A percentile compares a stretch with the other conserved stretches of the same genome.
Conservation (phyloP, 2,113 vertebrate genomes). For the Aspiorhynchus laticeps region DNA sequence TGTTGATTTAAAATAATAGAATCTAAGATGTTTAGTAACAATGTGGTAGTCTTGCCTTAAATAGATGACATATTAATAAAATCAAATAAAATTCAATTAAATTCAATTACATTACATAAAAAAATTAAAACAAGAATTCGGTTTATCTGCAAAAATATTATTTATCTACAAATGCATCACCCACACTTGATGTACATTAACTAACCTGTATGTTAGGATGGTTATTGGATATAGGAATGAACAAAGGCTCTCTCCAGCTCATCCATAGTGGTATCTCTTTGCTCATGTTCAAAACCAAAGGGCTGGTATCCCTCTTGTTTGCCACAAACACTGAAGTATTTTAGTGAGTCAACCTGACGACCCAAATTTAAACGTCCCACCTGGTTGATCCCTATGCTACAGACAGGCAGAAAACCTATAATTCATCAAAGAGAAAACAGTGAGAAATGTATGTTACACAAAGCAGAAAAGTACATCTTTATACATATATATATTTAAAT, state of each 20-base stretch:
- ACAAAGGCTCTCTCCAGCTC: conserved; percentile 89
- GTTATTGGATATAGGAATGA: conserved; percentile 82
- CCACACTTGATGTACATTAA: not conserved
- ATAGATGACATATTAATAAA: not conserved
- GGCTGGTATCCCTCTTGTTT: conserved; percentile 92
- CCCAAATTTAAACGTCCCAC: conserved; percentile 90
- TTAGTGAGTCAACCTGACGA: conserved; percentile 82
- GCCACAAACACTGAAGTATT: conserved; percentile 89
- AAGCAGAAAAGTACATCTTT: not conserved
- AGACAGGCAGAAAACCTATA: conserved; percentile 88
- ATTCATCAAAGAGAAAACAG: conserved; percentile 18
- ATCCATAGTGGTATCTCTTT: conserved; percentile 90
- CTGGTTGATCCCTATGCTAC: conserved; percentile 87
- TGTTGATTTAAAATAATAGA: not conserved
- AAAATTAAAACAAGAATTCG: not conserved
- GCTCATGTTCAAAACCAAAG: conserved; percentile 89
- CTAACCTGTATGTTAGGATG: conserved; percentile 85
- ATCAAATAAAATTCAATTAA: not conserved
- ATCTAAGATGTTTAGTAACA: not conserved
- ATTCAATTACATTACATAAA: not conserved
- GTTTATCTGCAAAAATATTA: not conserved
- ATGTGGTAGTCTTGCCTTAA: not conserved
- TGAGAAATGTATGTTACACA: conserved; percentile 11
- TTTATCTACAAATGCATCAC: not conserved
- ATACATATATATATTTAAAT: not conserved